These are phyloP conservation scores for Watsonalla binaria DNA, from an alignment of 2,888 invertebrate species.

Conservation along the genomic window DNA sequence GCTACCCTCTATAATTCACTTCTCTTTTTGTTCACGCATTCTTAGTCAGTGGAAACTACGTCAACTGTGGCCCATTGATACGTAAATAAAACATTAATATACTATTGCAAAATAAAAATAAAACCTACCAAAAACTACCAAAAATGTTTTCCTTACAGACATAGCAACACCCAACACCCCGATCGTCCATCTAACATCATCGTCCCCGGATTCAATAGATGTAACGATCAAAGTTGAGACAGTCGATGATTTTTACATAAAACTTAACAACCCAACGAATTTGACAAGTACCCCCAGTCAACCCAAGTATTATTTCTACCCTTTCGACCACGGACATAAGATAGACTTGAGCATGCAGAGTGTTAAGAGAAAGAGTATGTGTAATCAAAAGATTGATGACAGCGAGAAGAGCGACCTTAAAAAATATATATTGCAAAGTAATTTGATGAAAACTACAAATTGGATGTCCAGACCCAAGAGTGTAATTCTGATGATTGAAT, in stretches of 20 bases:
- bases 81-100: constrained; percentile 53
- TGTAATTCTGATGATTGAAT: constrained; percentile 81
- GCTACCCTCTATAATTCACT: constrained; percentile 18
- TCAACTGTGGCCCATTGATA: constrained; percentile 67
- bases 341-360: constrained; percentile 44
- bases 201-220: constrained; percentile 75
- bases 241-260: constrained; percentile 79
- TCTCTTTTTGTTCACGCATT: constrained; percentile 66
- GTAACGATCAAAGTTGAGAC: constrained; percentile 80
- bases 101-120: constrained; percentile 7
- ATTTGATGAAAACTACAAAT: constrained; percentile 26
- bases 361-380: constrained; percentile 71
- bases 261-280: constrained; percentile 57
- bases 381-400: constrained; percentile 66
- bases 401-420: constrained; percentile 27
- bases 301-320: constrained; percentile 76
- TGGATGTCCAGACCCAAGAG: constrained; percentile 63
- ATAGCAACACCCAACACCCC: constrained; percentile 68
- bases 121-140: not conserved
- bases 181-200: constrained; percentile 84
- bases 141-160: constrained; percentile 36
- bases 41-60: constrained; percentile 55
- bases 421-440: constrained; percentile 32
- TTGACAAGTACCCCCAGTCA: constrained; percentile 67
- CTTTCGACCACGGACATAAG: constrained; percentile 60